A percentile compares a stretch with the other conserved stretches of the same genome.
Conservation (phyloP, 2,888 invertebrate genomes). For the Mesorhabditis belari region DNA sequence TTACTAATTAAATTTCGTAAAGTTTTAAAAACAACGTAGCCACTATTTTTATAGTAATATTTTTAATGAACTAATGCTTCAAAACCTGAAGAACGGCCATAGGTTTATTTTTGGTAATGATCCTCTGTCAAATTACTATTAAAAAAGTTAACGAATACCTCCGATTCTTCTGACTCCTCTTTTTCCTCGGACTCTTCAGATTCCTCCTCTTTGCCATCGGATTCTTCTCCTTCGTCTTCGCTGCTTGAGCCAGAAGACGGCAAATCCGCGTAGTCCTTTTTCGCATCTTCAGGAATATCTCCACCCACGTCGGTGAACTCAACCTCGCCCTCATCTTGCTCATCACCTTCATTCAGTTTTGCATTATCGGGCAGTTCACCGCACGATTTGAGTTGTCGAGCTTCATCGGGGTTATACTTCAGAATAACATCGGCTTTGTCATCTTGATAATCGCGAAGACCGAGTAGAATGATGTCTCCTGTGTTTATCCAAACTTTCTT, state of each 20-base stretch:
- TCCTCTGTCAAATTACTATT: too few relatives aligned
- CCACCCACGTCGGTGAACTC: conserved; percentile 25
- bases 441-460: conserved; percentile 83
- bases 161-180: too few relatives aligned
- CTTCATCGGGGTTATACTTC: conserved; percentile 98
- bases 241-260: conserved; percentile 11
- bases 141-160: too few relatives aligned
- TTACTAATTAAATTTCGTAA: too few relatives aligned
- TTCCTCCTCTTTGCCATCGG: conserved; percentile 12
- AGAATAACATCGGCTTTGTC: conserved; percentile 82
- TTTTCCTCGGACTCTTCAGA: conserved; percentile 4
- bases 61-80: too few relatives aligned
- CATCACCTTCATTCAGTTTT: conserved; percentile 51
- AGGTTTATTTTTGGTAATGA: too few relatives aligned
- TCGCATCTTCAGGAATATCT: conserved; percentile 13
- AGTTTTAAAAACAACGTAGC: too few relatives aligned
- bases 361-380: conserved; percentile 95
- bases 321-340: conserved; percentile 50
- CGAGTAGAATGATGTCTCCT: conserved; percentile 96
- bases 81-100: too few relatives aligned
- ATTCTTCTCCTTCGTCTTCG: conserved; percentile 15
- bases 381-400: conserved; percentile 94
- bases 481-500: conserved; percentile 56
- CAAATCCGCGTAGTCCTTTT: conserved; percentile 12
- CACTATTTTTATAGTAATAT: too few relatives aligned